Evolutionary conservation across 2,113 vertebrate species (phyloP).

Genomic region (Chrysemys picta): DNA sequence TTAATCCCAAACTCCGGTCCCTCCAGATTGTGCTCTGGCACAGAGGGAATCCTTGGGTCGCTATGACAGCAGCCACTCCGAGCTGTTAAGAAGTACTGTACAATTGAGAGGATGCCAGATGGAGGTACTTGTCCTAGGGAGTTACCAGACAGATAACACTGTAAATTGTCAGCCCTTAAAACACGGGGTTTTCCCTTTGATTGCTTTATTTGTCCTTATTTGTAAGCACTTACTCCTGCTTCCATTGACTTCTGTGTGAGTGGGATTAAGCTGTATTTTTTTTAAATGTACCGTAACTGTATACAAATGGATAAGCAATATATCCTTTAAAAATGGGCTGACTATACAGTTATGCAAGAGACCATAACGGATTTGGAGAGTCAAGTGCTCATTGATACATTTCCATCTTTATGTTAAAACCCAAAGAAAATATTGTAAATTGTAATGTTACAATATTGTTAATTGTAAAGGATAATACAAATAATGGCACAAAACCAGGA

Average conservation of each 20-base stretch:
- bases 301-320: neutral
- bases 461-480: accelerated
- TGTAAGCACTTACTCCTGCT: accelerated
- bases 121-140: neutral
- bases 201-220: neutral
- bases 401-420: neutral
- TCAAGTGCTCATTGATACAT: too few relatives aligned
- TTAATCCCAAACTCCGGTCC: constrained; percentile 17
- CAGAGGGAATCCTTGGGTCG: neutral
- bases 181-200: neutral
- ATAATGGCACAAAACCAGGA: neutral
- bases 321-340: neutral
- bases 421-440: too few relatives aligned
- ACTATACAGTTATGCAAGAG: neutral
- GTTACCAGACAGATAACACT: neutral
- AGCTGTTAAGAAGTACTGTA: neutral
- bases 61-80: constrained; percentile 46
- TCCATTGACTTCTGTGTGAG: neutral
- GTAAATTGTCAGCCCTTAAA: neutral
- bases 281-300: neutral
- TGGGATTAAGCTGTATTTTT: neutral
- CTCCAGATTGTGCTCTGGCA: neutral
- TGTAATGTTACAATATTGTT: neutral
- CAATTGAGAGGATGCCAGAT: neutral
- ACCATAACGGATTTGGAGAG: too few relatives aligned